These are phyloP conservation scores for Pedionomus torquatus DNA, from an alignment of 2,113 vertebrate genomes.

Conservation along the genomic window DNA sequence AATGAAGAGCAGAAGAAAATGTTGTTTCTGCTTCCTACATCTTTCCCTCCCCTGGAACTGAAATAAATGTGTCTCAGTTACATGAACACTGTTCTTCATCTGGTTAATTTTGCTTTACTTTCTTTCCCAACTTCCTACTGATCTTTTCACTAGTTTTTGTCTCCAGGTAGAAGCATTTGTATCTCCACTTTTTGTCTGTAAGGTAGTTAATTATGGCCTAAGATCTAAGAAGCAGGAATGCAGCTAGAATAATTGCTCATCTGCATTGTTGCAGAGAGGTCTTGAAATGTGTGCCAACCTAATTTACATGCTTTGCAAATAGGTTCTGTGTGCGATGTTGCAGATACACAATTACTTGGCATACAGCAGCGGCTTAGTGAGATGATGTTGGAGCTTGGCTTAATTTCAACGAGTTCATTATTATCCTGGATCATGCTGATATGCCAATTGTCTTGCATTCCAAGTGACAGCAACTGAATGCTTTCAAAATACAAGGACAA, in stretches of 20 bases:
- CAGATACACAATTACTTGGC: neutral
- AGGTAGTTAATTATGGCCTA: neutral
- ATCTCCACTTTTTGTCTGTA: neutral
- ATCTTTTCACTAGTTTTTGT: neutral
- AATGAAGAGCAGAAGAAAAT: neutral
- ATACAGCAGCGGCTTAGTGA: neutral
- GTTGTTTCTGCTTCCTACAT: neutral
- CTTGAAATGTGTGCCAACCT: neutral
- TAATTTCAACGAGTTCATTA: neutral
- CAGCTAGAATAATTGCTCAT: neutral
- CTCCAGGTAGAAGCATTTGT: neutral
- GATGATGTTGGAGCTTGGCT: neutral
- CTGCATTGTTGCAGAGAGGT: neutral
- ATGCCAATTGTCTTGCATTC: conserved; percentile 20
- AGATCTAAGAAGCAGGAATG: neutral
- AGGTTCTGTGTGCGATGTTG: neutral
- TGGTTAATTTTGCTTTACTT: neutral
- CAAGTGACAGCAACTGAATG: neutral
- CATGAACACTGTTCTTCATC: neutral
- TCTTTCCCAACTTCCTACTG: neutral
- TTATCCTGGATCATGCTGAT: conserved; percentile 3
- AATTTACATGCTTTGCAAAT: conserved; percentile 6
- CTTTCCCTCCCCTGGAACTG: neutral
- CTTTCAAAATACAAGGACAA: neutral
- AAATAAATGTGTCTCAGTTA: neutral